Evolutionary conservation across 2,888 invertebrate genomes (phyloP), one percentile per base, ranked within the genome.

Genomic region (Ormyrus rosae): DNA sequence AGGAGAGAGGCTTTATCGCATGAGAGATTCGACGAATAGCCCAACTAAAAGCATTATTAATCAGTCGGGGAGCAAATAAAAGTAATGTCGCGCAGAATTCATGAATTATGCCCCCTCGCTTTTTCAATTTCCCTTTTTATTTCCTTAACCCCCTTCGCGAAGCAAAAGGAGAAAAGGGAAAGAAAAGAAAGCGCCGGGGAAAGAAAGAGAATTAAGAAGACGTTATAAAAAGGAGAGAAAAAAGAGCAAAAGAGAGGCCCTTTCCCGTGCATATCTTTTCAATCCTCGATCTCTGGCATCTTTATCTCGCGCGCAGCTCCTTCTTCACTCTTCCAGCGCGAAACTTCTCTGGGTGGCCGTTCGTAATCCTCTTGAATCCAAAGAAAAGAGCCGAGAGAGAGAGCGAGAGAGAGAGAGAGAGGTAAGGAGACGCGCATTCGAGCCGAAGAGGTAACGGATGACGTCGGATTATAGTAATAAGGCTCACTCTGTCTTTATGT

Each of bases 401-500:
- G 61, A 64, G n/a, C n/a, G 68, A 58, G 69, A 2, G 67, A 19
- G 64, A 67, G 64, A 13, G 56, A 60, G 61, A 58, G 63, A 60
- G 69, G 34, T 34, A 34, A 34, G 4, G 34, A 34, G 34, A 34
- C 70, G 55, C 53, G 67, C 71, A 72, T 82, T 78, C 60, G 58
- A 78, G 67, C 65, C 77, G 75, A 72, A 72, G 71, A 67, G 74
- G 71, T 78, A 82, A 80, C 74, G 77, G 68, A 78, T 81, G 77
- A 78, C 78, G 68, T 58, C 50, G 82, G 75, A 82, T 83, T 83
- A 83, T 71, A 79, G 81, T 79, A 83, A 83, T 82, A 81, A 79
- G 73, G 63, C 72, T 78, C 72, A 70, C 77, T 78, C 65, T 48
- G 68, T 67, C 78, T 78, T 72, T 72, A 68, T 72, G 67, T 72